Evolutionary conservation across 2,797 vertebrate genomes (phyloP), one percentile per base, ranked within the genome.

Genomic region (Typhlichthys eigenmanni): DNA sequence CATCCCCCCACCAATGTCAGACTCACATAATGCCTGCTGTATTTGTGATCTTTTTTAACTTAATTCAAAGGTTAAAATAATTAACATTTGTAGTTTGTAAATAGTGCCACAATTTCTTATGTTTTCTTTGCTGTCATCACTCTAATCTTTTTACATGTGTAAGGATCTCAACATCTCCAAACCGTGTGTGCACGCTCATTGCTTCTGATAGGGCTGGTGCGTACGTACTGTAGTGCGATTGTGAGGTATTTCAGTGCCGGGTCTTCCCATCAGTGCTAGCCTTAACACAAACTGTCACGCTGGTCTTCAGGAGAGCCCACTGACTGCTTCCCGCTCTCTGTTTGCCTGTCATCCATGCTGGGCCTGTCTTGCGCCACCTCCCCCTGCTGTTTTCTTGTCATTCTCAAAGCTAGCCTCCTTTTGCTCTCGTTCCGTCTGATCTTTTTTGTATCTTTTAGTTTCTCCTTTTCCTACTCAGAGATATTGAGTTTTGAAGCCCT

Each of bases 261-360:
- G 72, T 64, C 73, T 8, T 17, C 68, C 70, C 71, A 48, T 70
- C 70, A 60, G 65, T 47, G 71, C 59, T 53, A 12, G 67, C 55
- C 72, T 51, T 76, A 81, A 85, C 73, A 69, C 78, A 60, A 58
- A 54, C 62, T 83, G 76, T 84, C 80, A 79, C 55, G 62, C 71
- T 32, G 38, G 74, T 71, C 71, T 76, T 79, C 83, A 19, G 13
- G 76, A 82, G 78, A 78, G 60, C 65, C 68, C 76, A 78, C 71
- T 29, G 17, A 45, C 34, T 57, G 53, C 29, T 13, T n/a, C n/a
- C 4, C 16, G 14, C 14, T 63, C 47, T 53, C 76, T 80, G 81
- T 79, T 63, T 62, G 53, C 1, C 1, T 78, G 83, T 87, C 85
- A 80, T 72, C 67, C 52, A 59, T 64, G 58, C 55, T 59, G 66